A percentile compares a stretch with the other conserved stretches of the same genome.
phyloP scores from a whole-genome alignment of 1,140 invertebrate genomes.

The Periplaneta americana region DNA sequence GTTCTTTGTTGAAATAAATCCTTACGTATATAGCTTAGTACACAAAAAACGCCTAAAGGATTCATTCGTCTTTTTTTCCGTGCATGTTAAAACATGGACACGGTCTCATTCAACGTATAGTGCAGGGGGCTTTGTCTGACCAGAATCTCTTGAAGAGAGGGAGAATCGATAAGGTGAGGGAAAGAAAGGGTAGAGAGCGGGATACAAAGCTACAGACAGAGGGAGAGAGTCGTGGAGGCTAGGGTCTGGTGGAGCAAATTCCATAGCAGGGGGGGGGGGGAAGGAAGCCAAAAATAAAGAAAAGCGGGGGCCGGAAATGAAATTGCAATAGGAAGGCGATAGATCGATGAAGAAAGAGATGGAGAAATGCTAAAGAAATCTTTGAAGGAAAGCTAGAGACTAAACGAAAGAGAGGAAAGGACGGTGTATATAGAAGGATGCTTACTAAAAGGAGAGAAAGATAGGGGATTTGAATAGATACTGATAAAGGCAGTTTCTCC shows the following conservation, averaged over 20 bases:
- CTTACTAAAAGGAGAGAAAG: not conserved
- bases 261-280: not conserved
- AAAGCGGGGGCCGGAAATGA: not conserved
- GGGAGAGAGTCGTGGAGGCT: no score
- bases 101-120: not conserved
- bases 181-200: not conserved
- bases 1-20: no score
- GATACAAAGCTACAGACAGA: not conserved
- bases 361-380: not conserved
- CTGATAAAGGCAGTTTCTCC: not conserved
- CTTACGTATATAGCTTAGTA: not conserved
- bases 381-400: no score
- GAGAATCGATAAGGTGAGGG: not conserved
- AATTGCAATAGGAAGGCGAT: not conserved
- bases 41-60: not conserved
- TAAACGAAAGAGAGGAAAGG: not conserved
- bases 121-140: not conserved
- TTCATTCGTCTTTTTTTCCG: no score
- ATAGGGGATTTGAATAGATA: not conserved
- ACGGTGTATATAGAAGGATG: no score
- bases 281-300: not conserved
- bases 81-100: not conserved
- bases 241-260: not conserved
- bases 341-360: not conserved
- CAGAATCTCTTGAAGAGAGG: not conserved